Evolutionary conservation across 2,113 vertebrate species (phyloP), one percentile per base, ranked within the genome.

Genomic region (Ibidorhyncha struthersii): DNA sequence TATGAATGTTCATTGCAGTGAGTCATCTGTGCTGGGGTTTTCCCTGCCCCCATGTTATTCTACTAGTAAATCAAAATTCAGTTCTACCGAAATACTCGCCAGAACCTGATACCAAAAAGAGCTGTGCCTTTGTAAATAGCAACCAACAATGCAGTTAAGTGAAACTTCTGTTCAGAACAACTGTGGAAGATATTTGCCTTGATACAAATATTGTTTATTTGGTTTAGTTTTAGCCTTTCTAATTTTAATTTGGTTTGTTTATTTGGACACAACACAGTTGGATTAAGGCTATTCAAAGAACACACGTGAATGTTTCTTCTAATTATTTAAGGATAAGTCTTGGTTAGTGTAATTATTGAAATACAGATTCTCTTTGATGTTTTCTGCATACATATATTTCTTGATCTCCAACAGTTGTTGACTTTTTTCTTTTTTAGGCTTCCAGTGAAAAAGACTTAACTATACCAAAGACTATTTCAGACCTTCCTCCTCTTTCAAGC

Each of bases 401-500:
- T 55, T 83, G 47, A 74, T 30, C 41, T 96, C 9, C 40, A 87
- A n/a, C 1, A 12, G 10, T 40, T 93, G 29, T n/a, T 90, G 61
- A 61, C 53, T 50, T 76, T 22, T 62, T 59, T 77, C 11, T 40
- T 79, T 79, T 96, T 74, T 43, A 98, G 98, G 73, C 74, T 90
- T 96, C 98, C 70, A 96, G 97, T 95, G 84, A 91, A 43, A 97
- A 98, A 92, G 98, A 99, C 20, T 73, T 99, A 36, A 80, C 82
- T 30, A 55, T 96, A 12, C 99, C 99, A 10, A 98, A 98, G 91
- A 92, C 97, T 8, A 30, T 98, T 63, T 97, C 98, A 36, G 98
- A 99, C 56, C 98, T 99, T 92, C 99, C 99, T 12, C 98, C 98
- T 27, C 98, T 99, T 86, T 99, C 99, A 90, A 96, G 97, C 80